phyloP scores from a whole-genome alignment of 1,140 invertebrate species.

The Drosophila ercepeae region DNA sequence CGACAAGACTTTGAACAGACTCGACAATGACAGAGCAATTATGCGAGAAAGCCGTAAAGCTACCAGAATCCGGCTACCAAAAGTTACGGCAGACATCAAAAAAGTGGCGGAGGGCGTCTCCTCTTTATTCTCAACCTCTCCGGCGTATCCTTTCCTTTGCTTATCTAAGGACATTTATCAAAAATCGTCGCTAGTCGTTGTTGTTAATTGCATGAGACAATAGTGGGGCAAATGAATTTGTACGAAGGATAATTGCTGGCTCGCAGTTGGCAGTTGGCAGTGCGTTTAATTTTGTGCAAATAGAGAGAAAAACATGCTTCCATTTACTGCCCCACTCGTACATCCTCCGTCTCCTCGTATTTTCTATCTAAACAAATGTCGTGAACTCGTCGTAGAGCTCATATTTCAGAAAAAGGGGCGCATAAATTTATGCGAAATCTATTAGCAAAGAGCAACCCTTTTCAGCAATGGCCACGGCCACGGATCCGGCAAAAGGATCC shows the following conservation, averaged over 20 bases:
- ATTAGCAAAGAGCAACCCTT: constrained; percentile 72
- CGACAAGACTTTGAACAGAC: constrained; percentile 33
- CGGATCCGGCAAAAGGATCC: not conserved
- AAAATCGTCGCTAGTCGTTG: constrained; percentile 69
- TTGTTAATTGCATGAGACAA: constrained; percentile 75
- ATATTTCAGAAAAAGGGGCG: constrained; percentile 79
- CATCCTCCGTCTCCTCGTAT: not conserved
- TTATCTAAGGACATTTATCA: constrained; percentile 75
- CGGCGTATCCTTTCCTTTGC: constrained; percentile 13
- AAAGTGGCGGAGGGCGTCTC: constrained; percentile 1
- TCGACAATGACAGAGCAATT: constrained; percentile 75
- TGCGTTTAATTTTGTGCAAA: constrained; percentile 80
- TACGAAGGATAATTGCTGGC: constrained; percentile 76
- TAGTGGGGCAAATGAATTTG: constrained; percentile 80
- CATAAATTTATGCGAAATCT: constrained; percentile 81
- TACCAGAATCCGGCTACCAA: constrained; percentile 52
- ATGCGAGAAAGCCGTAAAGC: constrained; percentile 73
- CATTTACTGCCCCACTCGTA: not conserved
- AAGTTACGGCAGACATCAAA: constrained; percentile 59
- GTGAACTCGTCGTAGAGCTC: constrained; percentile 65
- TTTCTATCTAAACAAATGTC: constrained; percentile 76
- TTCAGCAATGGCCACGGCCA: constrained; percentile 46
- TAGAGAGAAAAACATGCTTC: constrained; percentile 66
- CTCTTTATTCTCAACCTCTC: constrained; percentile 2
- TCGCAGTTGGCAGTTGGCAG: constrained; percentile 55